These are phyloP conservation scores for Hyppa rectilinea DNA, from an alignment of 2,888 invertebrate species.

Conservation along the genomic window DNA sequence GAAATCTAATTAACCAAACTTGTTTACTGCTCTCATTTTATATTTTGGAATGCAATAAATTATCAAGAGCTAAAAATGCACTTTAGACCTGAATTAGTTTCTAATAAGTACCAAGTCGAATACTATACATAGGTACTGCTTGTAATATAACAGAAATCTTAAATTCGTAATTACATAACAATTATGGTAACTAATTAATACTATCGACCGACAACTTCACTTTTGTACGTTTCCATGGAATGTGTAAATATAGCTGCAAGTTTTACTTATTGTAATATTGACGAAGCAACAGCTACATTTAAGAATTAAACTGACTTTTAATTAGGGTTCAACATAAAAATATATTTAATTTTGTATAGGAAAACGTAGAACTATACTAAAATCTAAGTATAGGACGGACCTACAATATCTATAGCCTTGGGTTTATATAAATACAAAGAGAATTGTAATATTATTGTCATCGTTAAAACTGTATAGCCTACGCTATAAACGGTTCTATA, in stretches of 20 bases:
- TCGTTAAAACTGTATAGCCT: slow-evolving; percentile 47
- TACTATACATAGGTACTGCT: slow-evolving; percentile 30
- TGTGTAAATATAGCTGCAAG: slow-evolving; percentile 49
- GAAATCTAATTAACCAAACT: not conserved
- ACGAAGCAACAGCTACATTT: slow-evolving; percentile 31
- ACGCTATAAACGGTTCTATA: slow-evolving; percentile 24
- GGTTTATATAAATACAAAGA: slow-evolving; percentile 38
- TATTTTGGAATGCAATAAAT: slow-evolving; percentile 23
- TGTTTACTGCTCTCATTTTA: not conserved
- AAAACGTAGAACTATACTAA: slow-evolving; percentile 37
- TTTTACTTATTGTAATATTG: slow-evolving; percentile 21
- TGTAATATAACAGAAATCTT: slow-evolving; percentile 59
- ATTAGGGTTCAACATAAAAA: slow-evolving; percentile 24
- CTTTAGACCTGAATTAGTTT: slow-evolving; percentile 9
- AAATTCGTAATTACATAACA: slow-evolving; percentile 66
- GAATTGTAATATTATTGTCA: slow-evolving; percentile 63
- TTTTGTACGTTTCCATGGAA: slow-evolving; percentile 73
- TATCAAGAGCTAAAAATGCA: slow-evolving; percentile 22
- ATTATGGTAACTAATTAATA: slow-evolving; percentile 80
- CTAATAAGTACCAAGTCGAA: slow-evolving; percentile 48
- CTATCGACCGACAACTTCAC: slow-evolving; percentile 66
- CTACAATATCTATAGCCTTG: slow-evolving; percentile 50
- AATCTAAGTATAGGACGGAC: slow-evolving; percentile 58
- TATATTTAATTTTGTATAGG: slow-evolving; percentile 32
- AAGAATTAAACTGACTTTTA: slow-evolving; percentile 21